A percentile compares a stretch with the other conserved stretches of the same genome.
Evolutionary conservation across 1,140 invertebrate species (phyloP).

Genomic region (Diorhabda sublineata): DNA sequence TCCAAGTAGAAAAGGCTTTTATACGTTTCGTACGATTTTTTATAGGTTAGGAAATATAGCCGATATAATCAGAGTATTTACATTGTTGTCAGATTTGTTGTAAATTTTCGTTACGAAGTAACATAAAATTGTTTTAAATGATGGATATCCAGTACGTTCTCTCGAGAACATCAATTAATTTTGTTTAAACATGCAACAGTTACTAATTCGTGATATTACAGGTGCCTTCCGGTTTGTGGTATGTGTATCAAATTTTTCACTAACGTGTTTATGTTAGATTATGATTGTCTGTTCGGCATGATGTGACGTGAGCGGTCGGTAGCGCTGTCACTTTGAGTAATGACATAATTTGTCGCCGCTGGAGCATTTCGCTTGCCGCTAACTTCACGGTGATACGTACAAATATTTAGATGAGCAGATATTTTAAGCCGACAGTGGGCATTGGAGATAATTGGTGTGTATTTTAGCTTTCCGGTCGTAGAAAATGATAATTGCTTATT

Average conservation of each 20-base stretch:
- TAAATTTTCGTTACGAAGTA: no score
- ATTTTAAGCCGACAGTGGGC: slow-evolving; percentile 13
- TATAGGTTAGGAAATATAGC: no score
- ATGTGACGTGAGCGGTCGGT: slow-evolving; percentile 27
- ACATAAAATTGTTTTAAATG: no score
- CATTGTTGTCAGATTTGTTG: no score
- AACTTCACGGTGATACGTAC: slow-evolving; percentile 23
- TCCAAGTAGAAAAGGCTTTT: no score
- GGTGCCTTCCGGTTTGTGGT: not conserved
- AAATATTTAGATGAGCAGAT: slow-evolving; percentile 23
- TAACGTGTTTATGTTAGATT: slow-evolving; percentile 20
- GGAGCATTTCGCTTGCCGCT: slow-evolving; percentile 15
- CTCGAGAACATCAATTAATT: not conserved
- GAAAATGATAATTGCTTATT: slow-evolving; percentile 1
- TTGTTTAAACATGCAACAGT: not conserved
- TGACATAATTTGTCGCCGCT: slow-evolving; percentile 34
- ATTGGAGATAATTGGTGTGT: slow-evolving; percentile 1
- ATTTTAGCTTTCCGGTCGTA: slow-evolving; percentile 16
- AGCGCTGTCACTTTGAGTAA: slow-evolving; percentile 30
- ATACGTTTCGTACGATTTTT: no score
- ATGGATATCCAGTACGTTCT: no score
- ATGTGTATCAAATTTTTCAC: not conserved
- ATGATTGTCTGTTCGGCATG: slow-evolving; percentile 25
- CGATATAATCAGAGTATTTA: no score
- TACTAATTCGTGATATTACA: not conserved